phyloP scores from a whole-genome alignment of 2,888 invertebrate genomes.

The Torymus aiolomorphi region DNA sequence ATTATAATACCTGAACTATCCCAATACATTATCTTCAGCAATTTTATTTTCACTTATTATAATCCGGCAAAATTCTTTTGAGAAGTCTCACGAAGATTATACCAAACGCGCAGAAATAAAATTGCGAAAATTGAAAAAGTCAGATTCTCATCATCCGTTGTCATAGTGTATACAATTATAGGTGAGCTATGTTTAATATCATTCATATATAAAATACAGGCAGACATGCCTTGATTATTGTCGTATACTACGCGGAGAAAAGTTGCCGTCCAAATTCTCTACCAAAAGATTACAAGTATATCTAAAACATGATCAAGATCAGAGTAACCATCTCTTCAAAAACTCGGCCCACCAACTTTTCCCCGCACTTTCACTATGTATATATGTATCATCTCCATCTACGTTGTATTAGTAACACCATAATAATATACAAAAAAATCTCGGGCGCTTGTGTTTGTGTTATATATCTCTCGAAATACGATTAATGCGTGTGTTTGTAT shows the following conservation, averaged over 20 bases:
- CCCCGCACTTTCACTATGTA: neutral
- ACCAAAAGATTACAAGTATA: neutral
- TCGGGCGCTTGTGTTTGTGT: conserved; percentile 10
- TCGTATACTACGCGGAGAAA: conserved; percentile 6
- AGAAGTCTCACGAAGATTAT: neutral
- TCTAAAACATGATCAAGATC: neutral
- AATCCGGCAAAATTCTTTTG: neutral
- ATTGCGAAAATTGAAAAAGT: conserved; percentile 28
- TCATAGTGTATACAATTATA: conserved; percentile 6
- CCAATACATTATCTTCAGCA: conserved; percentile 9
- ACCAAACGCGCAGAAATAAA: conserved; percentile 18
- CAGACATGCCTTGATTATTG: neutral
- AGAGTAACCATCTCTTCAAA: neutral
- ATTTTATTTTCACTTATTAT: conserved; percentile 4
- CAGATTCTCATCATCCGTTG: conserved; percentile 43
- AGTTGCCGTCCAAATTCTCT: neutral
- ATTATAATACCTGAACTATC: neutral
- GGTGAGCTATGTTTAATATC: neutral
- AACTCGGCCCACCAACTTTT: neutral
- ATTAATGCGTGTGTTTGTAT: too few relatives aligned
- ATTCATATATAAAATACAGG: conserved; percentile 19
- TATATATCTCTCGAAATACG: neutral
- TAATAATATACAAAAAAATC: conserved; percentile 41
- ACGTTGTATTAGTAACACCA: neutral
- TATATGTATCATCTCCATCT: neutral